phyloP scores from a whole-genome alignment of 2,797 vertebrate genomes.

The Coluber constrictor region DNA sequence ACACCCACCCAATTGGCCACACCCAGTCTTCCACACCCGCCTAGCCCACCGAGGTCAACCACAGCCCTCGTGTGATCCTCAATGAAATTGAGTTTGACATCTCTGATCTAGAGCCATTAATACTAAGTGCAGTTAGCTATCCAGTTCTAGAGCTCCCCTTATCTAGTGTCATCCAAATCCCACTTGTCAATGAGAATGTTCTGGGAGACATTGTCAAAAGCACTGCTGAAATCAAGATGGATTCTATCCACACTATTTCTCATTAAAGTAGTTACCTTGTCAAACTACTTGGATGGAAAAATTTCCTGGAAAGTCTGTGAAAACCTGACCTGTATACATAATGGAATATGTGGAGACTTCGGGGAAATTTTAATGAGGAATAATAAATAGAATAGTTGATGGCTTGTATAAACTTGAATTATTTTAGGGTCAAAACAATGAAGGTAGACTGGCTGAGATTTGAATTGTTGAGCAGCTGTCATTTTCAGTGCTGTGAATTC shows the following conservation, averaged over 20 bases:
- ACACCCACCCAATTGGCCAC: no score
- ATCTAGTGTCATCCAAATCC: background rate
- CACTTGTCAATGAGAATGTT: background rate
- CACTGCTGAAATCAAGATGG: background rate
- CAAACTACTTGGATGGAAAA: background rate
- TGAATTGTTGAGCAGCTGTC: background rate
- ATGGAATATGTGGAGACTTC: background rate
- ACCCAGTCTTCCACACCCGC: no score
- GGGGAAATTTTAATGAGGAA: background rate
- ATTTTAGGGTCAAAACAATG: background rate
- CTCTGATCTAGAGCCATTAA: background rate
- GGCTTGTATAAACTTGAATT: background rate
- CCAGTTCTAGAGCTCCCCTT: background rate
- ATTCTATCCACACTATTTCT: background rate
- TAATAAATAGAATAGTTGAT: background rate
- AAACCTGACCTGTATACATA: background rate
- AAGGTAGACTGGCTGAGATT: background rate
- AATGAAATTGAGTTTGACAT: no score
- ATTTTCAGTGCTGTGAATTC: background rate
- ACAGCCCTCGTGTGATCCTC: no score
- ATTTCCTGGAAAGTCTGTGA: background rate
- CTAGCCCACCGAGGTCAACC: no score
- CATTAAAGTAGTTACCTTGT: background rate
- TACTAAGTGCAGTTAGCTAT: background rate
- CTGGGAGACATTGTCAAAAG: background rate